phyloP scores from a whole-genome alignment of 2,113 vertebrate genomes.

The Psittacus erithacus region DNA sequence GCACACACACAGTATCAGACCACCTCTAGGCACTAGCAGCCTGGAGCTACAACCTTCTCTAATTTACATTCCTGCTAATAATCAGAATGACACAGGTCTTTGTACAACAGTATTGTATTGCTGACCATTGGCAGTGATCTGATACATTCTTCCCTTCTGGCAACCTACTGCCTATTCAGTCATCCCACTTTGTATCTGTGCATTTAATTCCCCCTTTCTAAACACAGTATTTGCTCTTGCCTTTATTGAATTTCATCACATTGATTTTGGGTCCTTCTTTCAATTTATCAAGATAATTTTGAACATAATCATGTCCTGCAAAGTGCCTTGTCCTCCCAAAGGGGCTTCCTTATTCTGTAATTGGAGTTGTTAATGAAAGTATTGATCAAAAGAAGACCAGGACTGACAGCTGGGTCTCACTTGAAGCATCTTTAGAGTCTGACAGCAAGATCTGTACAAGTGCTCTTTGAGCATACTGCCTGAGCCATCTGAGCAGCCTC shows the following conservation, averaged over 20 bases:
- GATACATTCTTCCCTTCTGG: neutral
- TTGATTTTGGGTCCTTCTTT: constrained; percentile 22
- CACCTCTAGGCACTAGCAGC: neutral
- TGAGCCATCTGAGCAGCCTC: neutral
- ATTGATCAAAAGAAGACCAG: constrained; percentile 9
- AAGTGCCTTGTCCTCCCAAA: constrained; percentile 18
- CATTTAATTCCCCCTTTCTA: neutral
- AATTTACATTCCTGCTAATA: neutral
- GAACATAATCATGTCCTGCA: constrained; percentile 3
- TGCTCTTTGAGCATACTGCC: neutral
- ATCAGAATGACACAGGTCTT: neutral
- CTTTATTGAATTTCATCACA: constrained; percentile 36
- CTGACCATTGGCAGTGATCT: neutral
- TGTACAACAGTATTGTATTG: neutral
- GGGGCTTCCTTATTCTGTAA: neutral
- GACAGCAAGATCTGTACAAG: neutral
- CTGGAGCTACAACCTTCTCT: neutral
- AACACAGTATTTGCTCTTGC: neutral
- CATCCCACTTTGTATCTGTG: neutral
- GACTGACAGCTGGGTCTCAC: neutral
- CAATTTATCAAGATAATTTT: constrained; percentile 32
- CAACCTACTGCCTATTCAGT: neutral
- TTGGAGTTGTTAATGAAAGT: constrained; percentile 40
- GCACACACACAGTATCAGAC: neutral
- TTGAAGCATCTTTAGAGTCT: neutral